These are phyloP conservation scores for Sebastes diploproa DNA, from an alignment of 2,797 vertebrate genomes.

Conservation along the genomic window DNA sequence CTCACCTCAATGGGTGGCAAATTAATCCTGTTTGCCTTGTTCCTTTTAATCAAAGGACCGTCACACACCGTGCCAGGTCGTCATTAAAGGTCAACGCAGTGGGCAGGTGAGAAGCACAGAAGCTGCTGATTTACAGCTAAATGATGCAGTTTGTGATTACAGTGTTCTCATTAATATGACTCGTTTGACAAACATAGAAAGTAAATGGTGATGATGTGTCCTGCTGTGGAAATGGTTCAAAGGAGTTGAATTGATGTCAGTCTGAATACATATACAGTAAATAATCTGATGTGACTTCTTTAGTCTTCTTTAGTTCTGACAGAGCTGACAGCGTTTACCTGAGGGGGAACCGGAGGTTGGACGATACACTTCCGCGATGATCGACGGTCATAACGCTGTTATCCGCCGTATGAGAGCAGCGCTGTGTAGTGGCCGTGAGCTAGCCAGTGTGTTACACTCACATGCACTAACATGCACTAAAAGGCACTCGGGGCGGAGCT, in stretches of 20 bases:
- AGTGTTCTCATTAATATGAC: neutral
- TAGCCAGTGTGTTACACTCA: neutral
- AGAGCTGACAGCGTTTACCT: no score
- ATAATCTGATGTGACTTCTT: neutral
- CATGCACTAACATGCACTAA: neutral
- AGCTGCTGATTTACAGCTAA: constrained; percentile 25
- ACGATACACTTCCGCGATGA: no score
- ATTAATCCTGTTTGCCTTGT: constrained; percentile 42
- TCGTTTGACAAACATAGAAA: neutral
- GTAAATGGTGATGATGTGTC: neutral
- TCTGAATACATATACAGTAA: neutral
- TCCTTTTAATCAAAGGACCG: constrained; percentile 61
- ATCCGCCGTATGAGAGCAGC: no score
- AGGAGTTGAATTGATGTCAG: neutral
- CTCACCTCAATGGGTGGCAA: constrained; percentile 14
- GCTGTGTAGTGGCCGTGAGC: no score
- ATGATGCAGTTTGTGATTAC: neutral
- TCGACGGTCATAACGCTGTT: no score
- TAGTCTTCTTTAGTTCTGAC: no score
- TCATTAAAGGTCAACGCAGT: constrained; percentile 58
- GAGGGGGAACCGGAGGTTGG: no score
- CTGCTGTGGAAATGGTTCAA: neutral
- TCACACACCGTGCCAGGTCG: constrained; percentile 16
- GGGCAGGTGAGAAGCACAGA: constrained; percentile 7
- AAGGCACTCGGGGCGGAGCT: neutral